Conservation (phyloP, 2,113 vertebrate genomes). For the Oreochromis tanganicae region DNA sequence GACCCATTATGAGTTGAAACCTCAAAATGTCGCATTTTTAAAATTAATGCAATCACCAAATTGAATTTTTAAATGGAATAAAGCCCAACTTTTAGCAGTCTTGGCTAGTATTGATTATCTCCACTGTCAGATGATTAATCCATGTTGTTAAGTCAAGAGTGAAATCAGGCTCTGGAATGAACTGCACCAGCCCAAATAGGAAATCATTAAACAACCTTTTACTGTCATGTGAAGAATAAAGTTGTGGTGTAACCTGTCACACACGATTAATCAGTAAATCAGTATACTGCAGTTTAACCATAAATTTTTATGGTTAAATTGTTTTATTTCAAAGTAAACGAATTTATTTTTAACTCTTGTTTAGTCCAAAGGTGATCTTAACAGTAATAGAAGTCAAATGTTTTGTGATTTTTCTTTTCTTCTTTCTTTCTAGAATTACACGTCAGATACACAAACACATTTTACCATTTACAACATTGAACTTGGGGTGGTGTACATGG, state of each 20-base stretch:
- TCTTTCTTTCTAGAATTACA: conserved; percentile 67
- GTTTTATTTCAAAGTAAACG: neutral
- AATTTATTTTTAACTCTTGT: neutral
- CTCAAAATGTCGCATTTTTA: neutral
- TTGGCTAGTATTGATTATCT: neutral
- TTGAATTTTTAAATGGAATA: too few relatives aligned
- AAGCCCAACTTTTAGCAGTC: neutral
- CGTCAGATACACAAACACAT: conserved; percentile 74
- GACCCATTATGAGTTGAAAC: neutral
- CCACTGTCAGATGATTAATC: neutral
- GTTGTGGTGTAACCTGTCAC: neutral
- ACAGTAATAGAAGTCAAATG: neutral
- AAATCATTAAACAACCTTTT: neutral
- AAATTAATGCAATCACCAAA: neutral
- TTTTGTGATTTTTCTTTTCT: neutral
- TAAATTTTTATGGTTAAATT: neutral
- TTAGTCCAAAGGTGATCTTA: neutral
- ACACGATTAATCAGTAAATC: neutral
- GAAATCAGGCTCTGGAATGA: neutral
- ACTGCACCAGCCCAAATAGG: neutral
- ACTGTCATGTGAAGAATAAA: neutral
- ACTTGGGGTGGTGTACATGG: conserved; percentile 72
- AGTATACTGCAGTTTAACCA: neutral
- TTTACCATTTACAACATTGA: conserved; percentile 76
- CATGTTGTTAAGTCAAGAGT: neutral